Conservation (phyloP, 1,140 invertebrate genomes). For the Macrostomum lignano region DNA sequence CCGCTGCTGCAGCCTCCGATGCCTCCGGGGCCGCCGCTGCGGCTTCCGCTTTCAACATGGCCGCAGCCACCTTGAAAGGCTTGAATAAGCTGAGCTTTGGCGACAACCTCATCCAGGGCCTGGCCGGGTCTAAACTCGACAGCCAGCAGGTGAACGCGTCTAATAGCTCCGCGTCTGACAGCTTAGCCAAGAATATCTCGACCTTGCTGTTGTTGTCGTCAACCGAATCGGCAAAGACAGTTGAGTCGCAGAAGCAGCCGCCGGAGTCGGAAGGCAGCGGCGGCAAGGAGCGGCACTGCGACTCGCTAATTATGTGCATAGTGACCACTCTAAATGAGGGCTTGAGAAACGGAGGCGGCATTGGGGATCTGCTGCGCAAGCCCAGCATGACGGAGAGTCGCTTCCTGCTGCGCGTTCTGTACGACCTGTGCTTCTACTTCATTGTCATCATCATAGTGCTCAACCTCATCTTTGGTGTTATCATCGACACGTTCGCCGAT, state of each 20-base stretch:
- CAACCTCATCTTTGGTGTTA: conserved; percentile 98
- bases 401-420: conserved; percentile 70
- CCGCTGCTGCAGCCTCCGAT: neutral
- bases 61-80: neutral
- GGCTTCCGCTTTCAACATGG: no score
- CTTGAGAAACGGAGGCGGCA: conserved; percentile 79
- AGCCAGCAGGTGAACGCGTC: no score
- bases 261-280: conserved; percentile 30
- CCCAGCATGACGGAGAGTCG: conserved; percentile 67
- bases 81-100: no score
- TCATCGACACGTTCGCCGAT: conserved; percentile 98
- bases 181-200: no score
- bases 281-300: conserved; percentile 58
- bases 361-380: conserved; percentile 76
- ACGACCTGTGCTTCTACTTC: conserved; percentile 94
- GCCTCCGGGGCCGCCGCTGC: no score
- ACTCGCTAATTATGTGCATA: conserved; percentile 92
- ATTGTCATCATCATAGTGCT: conserved; percentile 96
- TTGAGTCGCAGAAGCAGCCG: neutral
- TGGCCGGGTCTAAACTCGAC: no score
- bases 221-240: neutral
- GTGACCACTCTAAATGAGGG: conserved; percentile 93
- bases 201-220: no score
- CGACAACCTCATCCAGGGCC: no score
- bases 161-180: no score